Evolutionary conservation across 2,888 invertebrate genomes (phyloP).

Genomic region (Frankliniella intonsa): DNA sequence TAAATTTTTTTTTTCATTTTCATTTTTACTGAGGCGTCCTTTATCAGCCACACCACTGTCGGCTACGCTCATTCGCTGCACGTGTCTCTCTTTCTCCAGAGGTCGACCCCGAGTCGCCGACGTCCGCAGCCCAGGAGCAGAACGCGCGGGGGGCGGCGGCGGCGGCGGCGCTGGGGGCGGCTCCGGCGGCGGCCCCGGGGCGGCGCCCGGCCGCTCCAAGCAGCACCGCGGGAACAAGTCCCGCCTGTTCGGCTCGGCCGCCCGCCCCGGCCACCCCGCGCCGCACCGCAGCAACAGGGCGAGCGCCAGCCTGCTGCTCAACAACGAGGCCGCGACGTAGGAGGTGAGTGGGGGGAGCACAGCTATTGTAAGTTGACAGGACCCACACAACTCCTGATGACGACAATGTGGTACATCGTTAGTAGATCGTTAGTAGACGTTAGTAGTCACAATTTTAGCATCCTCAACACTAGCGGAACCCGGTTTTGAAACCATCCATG

Average conservation of each 20-base stretch:
- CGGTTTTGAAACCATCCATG: too few relatives aligned
- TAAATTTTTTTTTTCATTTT: too few relatives aligned
- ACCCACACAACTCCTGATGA: too few relatives aligned
- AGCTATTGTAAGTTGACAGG: too few relatives aligned
- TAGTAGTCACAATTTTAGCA: too few relatives aligned
- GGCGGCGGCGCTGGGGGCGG: not conserved
- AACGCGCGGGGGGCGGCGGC: not conserved
- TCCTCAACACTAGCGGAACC: too few relatives aligned
- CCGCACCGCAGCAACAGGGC: not conserved
- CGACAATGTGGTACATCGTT: too few relatives aligned
- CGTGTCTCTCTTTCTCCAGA: not conserved
- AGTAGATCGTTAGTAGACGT: too few relatives aligned
- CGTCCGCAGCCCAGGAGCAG: not conserved
- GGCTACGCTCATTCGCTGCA: not conserved
- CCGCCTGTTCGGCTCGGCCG: constrained; percentile 8
- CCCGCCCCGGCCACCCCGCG: not conserved
- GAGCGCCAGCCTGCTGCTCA: not conserved
- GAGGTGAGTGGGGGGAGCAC: not conserved
- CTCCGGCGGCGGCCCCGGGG: too few relatives aligned
- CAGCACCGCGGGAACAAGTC: not conserved
- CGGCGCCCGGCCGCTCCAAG: not conserved
- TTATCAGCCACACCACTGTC: too few relatives aligned
- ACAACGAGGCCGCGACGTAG: not conserved
- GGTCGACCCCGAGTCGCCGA: not conserved
- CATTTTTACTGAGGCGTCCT: too few relatives aligned